These are phyloP conservation scores for Grammomys dolichurus DNA, from an alignment of 2,113 vertebrate species.

Conservation along the genomic window DNA sequence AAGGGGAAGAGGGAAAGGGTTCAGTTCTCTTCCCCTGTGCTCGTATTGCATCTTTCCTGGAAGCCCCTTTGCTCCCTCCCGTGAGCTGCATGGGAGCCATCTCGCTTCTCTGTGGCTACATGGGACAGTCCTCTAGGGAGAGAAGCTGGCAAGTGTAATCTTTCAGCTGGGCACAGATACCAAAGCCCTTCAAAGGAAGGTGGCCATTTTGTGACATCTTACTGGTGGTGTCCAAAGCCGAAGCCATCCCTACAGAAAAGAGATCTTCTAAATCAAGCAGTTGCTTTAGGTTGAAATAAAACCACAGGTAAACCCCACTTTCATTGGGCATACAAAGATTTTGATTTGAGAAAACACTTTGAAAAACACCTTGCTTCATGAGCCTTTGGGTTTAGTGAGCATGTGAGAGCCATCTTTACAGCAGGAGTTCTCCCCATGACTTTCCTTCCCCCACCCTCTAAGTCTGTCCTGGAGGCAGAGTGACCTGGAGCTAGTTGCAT, in stretches of 20 bases:
- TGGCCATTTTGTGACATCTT: neutral
- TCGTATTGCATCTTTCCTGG: neutral
- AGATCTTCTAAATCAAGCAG: neutral
- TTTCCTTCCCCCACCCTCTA: neutral
- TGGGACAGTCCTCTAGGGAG: neutral
- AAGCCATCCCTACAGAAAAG: neutral
- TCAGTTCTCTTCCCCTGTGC: neutral
- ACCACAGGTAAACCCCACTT: neutral
- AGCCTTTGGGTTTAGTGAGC: neutral
- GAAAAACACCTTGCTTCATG: conserved; percentile 65
- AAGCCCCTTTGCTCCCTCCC: neutral
- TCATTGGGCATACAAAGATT: neutral
- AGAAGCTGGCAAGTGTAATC: neutral
- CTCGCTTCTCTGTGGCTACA: too few relatives aligned
- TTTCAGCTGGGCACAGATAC: neutral
- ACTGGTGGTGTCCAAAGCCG: neutral
- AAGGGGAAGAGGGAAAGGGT: conserved; percentile 22
- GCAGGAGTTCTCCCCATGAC: neutral
- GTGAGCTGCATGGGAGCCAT: accelerated
- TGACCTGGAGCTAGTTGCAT: neutral
- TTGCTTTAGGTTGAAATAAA: neutral
- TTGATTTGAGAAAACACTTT: neutral
- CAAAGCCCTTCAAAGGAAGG: neutral
- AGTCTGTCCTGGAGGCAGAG: conserved; percentile 6
- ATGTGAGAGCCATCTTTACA: conserved; percentile 57